Conservation (phyloP, 2,113 vertebrate species). For the Peromyscus leucopus region DNA sequence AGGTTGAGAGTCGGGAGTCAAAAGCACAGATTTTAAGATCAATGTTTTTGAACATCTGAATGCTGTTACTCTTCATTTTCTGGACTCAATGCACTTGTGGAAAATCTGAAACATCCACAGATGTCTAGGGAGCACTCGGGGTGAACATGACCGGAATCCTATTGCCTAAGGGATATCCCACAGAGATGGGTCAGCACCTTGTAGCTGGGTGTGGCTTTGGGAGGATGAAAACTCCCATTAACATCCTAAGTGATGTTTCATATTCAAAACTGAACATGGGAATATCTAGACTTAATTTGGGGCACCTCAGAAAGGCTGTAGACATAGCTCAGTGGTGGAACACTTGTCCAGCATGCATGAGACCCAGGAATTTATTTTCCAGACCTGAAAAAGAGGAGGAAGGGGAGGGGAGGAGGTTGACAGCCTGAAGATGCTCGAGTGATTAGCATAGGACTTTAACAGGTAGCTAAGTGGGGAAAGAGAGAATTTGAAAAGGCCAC, state of each 20-base stretch:
- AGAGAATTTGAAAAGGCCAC: neutral
- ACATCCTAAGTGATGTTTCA: neutral
- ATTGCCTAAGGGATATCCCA: neutral
- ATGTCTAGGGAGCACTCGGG: neutral
- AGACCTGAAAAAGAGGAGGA: neutral
- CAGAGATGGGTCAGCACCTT: neutral
- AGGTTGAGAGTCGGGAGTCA: neutral
- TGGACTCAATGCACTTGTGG: neutral
- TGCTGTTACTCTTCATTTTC: conserved; percentile 42
- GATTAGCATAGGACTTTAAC: neutral
- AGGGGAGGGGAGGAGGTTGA: neutral
- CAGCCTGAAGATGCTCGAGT: neutral
- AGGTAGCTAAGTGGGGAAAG: neutral
- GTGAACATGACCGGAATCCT: neutral
- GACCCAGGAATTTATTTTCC: neutral
- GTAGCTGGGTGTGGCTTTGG: neutral
- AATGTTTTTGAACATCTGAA: conserved; percentile 8
- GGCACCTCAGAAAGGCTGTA: neutral
- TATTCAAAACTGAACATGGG: neutral
- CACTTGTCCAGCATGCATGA: neutral
- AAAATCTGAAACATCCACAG: neutral
- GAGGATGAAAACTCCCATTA: neutral
- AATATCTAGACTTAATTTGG: neutral
- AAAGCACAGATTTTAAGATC: neutral
- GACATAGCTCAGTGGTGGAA: neutral